Evolutionary conservation across 2,113 vertebrate species (phyloP).

Genomic region (Suricata suricatta): DNA sequence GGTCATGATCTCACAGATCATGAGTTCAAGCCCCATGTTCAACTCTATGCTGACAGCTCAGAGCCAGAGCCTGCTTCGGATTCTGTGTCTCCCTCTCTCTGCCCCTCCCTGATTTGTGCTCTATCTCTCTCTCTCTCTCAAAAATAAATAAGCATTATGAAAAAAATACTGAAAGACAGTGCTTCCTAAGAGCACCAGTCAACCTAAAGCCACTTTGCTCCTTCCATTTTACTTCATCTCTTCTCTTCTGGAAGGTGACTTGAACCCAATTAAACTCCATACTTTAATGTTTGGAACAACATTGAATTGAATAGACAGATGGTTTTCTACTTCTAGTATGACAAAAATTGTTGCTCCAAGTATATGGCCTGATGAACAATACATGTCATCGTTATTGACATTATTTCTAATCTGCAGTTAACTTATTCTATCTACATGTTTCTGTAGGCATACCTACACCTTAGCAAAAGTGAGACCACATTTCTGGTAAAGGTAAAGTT

Average conservation of each 20-base stretch:
- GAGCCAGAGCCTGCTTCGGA: no score
- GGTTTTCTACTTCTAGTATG: background rate
- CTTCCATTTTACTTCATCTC: background rate
- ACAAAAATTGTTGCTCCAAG: background rate
- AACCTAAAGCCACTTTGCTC: background rate
- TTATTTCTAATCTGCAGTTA: slow-evolving; percentile 23
- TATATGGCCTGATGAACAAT: background rate
- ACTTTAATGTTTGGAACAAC: background rate
- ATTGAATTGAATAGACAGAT: background rate
- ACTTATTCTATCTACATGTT: background rate
- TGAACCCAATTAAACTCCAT: background rate
- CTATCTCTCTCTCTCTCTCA: no score
- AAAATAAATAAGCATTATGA: no score
- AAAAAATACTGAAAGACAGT: no score
- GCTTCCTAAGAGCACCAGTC: background rate
- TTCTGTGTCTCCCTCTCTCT: no score
- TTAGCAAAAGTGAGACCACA: background rate
- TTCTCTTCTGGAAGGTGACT: background rate
- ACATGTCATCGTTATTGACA: background rate
- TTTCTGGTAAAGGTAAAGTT: background rate
- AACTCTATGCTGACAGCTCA: no score
- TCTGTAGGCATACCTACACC: background rate
- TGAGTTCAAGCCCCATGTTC: no score
- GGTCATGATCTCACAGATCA: no score
- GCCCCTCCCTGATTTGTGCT: no score